Evolutionary conservation across 2,888 invertebrate genomes (phyloP), one percentile per base, ranked within the genome.

Genomic region (Anarsia innoxiella): DNA sequence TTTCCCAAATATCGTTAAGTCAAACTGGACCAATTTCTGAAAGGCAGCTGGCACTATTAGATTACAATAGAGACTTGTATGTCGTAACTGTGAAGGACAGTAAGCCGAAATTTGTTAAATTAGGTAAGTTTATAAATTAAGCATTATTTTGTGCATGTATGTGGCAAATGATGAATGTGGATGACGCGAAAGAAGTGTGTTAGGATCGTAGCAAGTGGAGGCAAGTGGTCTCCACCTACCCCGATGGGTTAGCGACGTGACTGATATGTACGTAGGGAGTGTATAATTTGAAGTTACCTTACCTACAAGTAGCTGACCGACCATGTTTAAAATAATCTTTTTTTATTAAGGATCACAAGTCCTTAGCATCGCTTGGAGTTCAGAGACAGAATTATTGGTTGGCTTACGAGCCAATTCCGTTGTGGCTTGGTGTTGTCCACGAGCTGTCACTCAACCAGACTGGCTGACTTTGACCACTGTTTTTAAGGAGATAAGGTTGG

Each of bases 51-150:
- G 96, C 96, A 0, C 83, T 98, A 40, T 86, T 98, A 14, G 99
- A 99, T 75, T 90, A 89, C 54, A 96, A 96, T 63, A 88, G 91
- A 53, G 97, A 98, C 72, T 82, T 98, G 10, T 94, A 92, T 66
- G 87, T 98, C 11, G 89, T 94, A 2, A 89, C 93, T 40, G 87
- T 92, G 5, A 89, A 91, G 60, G 89, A 90, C 37, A 66, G 79
- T 13, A 85, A 87, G 46, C 87, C 90, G 41, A 89, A 88, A 54
- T 88, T 91, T 41, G 84, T 88, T n/a, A 94, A 93, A 80, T 73
- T 94, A 44, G 92, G 93, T 92, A 64, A 66, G 75, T 49, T 27
- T 34, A n/a, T 25, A 3, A n/a, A 19, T 19, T 19, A 19, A 19
- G 8, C 19, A 19, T 19, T 19, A n/a, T n/a, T n/a, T n/a, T n/a